phyloP scores from a whole-genome alignment of 1,140 invertebrate genomes.

The Druon quercuslanigerum region DNA sequence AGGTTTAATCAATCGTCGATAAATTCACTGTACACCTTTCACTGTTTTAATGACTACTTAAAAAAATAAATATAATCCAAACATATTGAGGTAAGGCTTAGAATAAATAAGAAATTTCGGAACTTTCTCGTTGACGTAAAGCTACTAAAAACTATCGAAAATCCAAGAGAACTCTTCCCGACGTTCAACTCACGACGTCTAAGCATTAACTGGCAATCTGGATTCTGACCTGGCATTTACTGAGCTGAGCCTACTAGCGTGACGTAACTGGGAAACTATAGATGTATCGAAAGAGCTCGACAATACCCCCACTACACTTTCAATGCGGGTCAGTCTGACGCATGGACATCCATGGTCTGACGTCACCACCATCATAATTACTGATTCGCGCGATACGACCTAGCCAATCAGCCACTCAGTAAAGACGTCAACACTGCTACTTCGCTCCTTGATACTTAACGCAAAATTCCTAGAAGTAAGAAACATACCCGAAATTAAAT shows the following conservation, averaged over 20 bases:
- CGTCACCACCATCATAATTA: constrained; percentile 64
- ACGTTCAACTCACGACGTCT: neutral
- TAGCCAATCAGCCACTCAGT: constrained; percentile 52
- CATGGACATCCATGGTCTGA: constrained; percentile 38
- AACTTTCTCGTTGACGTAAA: neutral
- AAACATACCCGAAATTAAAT: neutral
- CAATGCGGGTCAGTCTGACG: constrained; percentile 49
- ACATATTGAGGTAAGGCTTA: neutral
- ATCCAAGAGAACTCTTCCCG: neutral
- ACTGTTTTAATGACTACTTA: neutral
- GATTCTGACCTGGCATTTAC: constrained; percentile 12
- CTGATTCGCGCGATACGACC: constrained; percentile 56
- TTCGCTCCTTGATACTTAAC: neutral
- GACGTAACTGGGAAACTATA: constrained; percentile 51
- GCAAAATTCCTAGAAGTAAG: neutral
- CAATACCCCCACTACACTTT: neutral
- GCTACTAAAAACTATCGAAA: neutral
- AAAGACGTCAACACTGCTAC: neutral
- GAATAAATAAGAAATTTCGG: neutral
- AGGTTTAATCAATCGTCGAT: constrained; percentile 7
- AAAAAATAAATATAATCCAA: neutral
- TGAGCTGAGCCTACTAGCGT: constrained; percentile 62
- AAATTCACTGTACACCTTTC: neutral
- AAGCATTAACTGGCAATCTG: neutral
- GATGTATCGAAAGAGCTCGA: constrained; percentile 40